Evolutionary conservation across 2,888 invertebrate genomes (phyloP).

Genomic region (Parthenolecanium corni): DNA sequence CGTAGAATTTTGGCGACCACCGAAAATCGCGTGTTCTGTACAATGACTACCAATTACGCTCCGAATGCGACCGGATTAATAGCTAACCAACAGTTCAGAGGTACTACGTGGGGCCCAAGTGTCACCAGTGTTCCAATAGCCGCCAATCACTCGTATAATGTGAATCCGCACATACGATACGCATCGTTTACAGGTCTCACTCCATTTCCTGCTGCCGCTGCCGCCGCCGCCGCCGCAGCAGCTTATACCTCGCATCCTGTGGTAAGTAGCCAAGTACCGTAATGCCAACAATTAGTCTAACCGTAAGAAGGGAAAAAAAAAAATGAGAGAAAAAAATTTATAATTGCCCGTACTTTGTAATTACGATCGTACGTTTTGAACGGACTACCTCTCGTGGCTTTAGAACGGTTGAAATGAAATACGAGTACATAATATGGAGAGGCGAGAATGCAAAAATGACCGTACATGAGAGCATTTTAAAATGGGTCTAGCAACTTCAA

Average conservation of each 20-base stretch:
- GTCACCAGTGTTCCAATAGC: slow-evolving; percentile 14
- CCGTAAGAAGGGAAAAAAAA: background rate
- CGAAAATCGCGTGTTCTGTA: background rate
- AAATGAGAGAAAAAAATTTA: no score
- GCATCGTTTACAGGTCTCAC: slow-evolving; percentile 25
- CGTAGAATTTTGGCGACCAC: no score
- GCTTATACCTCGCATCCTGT: slow-evolving; percentile 22
- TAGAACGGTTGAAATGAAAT: no score
- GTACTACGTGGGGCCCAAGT: slow-evolving; percentile 21
- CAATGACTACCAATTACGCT: slow-evolving; percentile 27
- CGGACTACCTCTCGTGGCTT: no score
- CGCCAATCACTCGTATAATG: slow-evolving; percentile 26
- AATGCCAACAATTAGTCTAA: background rate
- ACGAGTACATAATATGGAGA: no score
- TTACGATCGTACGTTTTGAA: no score
- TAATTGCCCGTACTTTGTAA: no score
- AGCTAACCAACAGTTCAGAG: slow-evolving; percentile 23
- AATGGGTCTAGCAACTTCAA: no score
- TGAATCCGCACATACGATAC: slow-evolving; percentile 24
- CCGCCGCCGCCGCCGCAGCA: slow-evolving; percentile 16
- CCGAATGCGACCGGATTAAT: slow-evolving; percentile 25
- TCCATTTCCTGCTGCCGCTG: slow-evolving; percentile 21
- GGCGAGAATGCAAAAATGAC: no score
- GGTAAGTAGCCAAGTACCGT: slow-evolving; percentile 9
- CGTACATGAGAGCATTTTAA: no score